A percentile compares a stretch with the other conserved stretches of the same genome.
phyloP scores from a whole-genome alignment of 2,888 invertebrate species.

The Sylvicola cinctus region DNA sequence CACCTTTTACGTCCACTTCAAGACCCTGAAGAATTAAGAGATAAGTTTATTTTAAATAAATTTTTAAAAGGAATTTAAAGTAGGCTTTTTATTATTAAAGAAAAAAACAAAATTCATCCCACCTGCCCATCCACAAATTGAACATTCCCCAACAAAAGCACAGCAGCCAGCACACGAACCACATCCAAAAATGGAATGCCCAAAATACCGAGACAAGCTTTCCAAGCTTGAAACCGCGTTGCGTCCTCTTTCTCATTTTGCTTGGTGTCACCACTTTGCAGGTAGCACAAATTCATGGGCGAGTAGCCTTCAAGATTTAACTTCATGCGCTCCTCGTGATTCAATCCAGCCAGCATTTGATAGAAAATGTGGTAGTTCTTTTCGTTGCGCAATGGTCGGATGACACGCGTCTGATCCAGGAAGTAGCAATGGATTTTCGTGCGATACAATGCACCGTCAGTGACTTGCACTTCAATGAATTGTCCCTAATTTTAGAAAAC shows the following conservation, averaged over 20 bases:
- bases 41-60: not conserved
- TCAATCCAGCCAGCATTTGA: slow-evolving; percentile 80
- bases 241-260: slow-evolving; percentile 56
- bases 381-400: slow-evolving; percentile 64
- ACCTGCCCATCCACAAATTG: slow-evolving; percentile 61
- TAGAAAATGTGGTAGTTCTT: slow-evolving; percentile 96
- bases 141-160: slow-evolving; percentile 78
- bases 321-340: slow-evolving; percentile 66
- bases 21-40: slow-evolving; percentile 30
- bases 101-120: slow-evolving; percentile 8
- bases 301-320: slow-evolving; percentile 74
- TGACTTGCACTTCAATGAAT: slow-evolving; percentile 90
- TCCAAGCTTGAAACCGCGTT: slow-evolving; percentile 74
- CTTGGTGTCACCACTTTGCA: slow-evolving; percentile 50
- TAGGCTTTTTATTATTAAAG: not conserved
- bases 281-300: slow-evolving; percentile 59
- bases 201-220: slow-evolving; percentile 69
- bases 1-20: slow-evolving; percentile 59
- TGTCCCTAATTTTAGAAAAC: slow-evolving; percentile 42
- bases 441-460: slow-evolving; percentile 81
- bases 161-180: slow-evolving; percentile 75
- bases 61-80: slow-evolving; percentile 2
- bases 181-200: slow-evolving; percentile 91
- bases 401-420: slow-evolving; percentile 81
- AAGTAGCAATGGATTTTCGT: slow-evolving; percentile 95